Percentiles rank a stretch among this genome's conserved stretches.
These are phyloP conservation scores for Urocitellus parryii DNA, from an alignment of 2,113 vertebrate genomes.

Conservation along the genomic window DNA sequence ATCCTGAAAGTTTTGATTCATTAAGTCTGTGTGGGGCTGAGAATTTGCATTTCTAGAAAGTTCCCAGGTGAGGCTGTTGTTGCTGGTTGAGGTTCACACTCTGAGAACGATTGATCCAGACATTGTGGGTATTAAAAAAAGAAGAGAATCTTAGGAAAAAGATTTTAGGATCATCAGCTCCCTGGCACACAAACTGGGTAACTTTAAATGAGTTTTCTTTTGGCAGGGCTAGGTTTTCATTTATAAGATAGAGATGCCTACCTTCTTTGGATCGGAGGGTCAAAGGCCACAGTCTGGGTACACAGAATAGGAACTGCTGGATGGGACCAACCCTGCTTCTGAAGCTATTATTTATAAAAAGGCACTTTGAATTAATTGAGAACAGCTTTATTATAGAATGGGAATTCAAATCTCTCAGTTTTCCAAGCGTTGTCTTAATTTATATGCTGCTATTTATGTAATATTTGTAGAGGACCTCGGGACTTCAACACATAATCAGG, in stretches of 20 bases:
- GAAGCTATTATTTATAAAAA: constrained; percentile 64
- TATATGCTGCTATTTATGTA: constrained; percentile 62
- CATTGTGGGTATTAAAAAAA: background rate
- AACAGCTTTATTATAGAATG: constrained; percentile 20
- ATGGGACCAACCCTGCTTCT: background rate
- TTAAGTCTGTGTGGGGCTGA: background rate
- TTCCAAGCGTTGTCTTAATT: constrained; percentile 74
- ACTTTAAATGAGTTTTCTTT: background rate
- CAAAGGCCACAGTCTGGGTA: background rate
- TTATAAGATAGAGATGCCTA: background rate
- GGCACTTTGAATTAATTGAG: constrained; percentile 65
- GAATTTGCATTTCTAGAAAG: background rate
- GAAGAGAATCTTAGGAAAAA: background rate
- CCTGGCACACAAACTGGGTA: background rate
- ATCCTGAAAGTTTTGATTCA: background rate
- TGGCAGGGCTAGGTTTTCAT: background rate
- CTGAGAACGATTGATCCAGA: background rate
- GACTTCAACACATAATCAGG: constrained; percentile 75
- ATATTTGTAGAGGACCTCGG: constrained; percentile 76
- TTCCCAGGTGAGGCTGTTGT: background rate
- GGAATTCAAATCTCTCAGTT: constrained; percentile 67
- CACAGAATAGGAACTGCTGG: background rate
- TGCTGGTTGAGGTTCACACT: background rate
- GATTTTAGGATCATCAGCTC: background rate
- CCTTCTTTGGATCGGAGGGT: background rate